A percentile compares a stretch with the other conserved stretches of the same genome.
Conservation (phyloP, 2,888 invertebrate species). For the Coecobrya sp. region DNA sequence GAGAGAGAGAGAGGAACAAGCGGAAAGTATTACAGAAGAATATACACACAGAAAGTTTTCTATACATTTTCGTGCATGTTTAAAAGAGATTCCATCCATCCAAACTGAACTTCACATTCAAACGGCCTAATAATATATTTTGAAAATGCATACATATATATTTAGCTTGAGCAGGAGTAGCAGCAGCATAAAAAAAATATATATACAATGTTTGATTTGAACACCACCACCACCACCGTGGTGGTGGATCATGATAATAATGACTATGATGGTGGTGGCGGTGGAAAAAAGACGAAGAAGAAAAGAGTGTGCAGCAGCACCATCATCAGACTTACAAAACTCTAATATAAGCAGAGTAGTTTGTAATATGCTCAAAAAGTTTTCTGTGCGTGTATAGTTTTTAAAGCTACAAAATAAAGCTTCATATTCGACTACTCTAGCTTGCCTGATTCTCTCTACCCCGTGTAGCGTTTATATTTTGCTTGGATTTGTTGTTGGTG, state of each 20-base stretch:
- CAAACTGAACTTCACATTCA: constrained; percentile 23
- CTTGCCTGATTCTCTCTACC: constrained; percentile 77
- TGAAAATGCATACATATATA: constrained; percentile 4
- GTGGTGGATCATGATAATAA: constrained; percentile 47
- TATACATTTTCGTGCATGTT: too few relatives aligned
- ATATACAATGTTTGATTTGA: constrained; percentile 61
- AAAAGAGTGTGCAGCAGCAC: constrained; percentile 21
- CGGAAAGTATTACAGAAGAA: constrained; percentile 26
- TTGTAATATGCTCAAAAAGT: too few relatives aligned
- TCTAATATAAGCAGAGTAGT: too few relatives aligned
- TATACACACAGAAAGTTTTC: constrained; percentile 24
- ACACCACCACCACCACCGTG: too few relatives aligned
- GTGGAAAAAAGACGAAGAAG: constrained; percentile 61
- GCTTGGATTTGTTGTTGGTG: constrained; percentile 63
- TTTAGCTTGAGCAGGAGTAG: too few relatives aligned
- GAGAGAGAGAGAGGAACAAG: background rate
- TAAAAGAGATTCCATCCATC: constrained; percentile 20
- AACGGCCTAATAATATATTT: constrained; percentile 10
- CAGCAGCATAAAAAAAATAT: constrained; percentile 25
- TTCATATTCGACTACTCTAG: too few relatives aligned
- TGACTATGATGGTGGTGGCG: constrained; percentile 64
- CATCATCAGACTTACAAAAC: too few relatives aligned
- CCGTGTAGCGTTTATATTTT: constrained; percentile 80
- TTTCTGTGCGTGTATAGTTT: too few relatives aligned
- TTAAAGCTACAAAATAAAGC: too few relatives aligned